Base-by-base conservation (phyloP, 1,140 invertebrate species). In the Metaphire vulgaris region DNA sequence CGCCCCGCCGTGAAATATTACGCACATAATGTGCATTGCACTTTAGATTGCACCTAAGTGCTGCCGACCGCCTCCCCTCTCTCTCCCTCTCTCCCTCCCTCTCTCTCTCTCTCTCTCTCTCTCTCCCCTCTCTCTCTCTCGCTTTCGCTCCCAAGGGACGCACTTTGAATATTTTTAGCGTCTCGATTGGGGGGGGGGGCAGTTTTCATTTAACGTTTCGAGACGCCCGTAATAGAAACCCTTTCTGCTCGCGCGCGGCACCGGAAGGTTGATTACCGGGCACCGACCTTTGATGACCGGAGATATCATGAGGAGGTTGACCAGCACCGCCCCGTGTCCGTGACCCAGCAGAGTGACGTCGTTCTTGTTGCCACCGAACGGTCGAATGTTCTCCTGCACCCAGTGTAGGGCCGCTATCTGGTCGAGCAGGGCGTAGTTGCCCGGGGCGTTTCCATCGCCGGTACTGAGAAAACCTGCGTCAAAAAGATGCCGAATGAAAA, bases 331-430 rank as follows among this genome's bases (percentile, higher is more conserved):
- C 14, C 77, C 77, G 34, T 78, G 67, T 1, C 77, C 74, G 29
- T 74, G 56, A 74, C 64, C 74, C 41, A 66, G 29, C 2, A 69
- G 29, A 16, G 74, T 74, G 21, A 78, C 74, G 21, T 71, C 33
- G 30, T 66, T 31, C 6, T 64, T 32, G 33, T 78, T 69, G n/a
- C 77, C 77, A 1, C 77, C 77, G 31, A 78, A 78, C 1, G 77
- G 65, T 32, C 32, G 65, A 21, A 77, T 76, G 78, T 76, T 80
- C 72, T 79, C 67, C 28, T 31, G 66, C 74, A 78, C 21, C 91
- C 86, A 1, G 91, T 89, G 65, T 77, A 93, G 88, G 2, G 92
- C 91, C 72, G 89, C 89, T 33, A 79, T 32, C 41, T 80, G 79
- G 70, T 81, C 80, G 16, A 76, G 67, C 0, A 81, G 30, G 14